These are phyloP conservation scores for Hirtodrosophila cameraria DNA, from an alignment of 2,888 invertebrate species.

Conservation along the genomic window DNA sequence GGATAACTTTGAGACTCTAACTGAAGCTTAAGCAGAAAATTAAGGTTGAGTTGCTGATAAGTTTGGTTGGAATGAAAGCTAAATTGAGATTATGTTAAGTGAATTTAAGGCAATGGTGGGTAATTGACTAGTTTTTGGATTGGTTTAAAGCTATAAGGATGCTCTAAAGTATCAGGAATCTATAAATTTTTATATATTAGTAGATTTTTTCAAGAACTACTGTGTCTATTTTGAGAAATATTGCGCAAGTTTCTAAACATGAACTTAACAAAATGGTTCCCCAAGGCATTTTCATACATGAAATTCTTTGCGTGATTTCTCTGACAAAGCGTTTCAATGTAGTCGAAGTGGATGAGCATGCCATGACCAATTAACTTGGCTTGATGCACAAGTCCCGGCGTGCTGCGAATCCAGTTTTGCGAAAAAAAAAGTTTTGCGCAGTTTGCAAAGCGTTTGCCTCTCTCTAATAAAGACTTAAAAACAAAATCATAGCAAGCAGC, in stretches of 20 bases:
- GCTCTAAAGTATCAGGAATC: too few relatives aligned
- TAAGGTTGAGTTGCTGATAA: too few relatives aligned
- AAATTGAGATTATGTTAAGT: neutral
- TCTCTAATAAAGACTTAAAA: conserved; percentile 68
- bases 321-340: conserved; percentile 45
- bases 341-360: conserved; percentile 51
- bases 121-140: too few relatives aligned
- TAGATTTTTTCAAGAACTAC: too few relatives aligned
- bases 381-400: conserved; percentile 40
- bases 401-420: conserved; percentile 57
- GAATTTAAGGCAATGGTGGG: neutral
- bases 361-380: conserved; percentile 72
- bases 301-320: conserved; percentile 42
- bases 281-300: neutral
- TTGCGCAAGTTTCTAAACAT: neutral
- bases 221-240: too few relatives aligned
- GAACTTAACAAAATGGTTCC: conserved; percentile 21
- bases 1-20: too few relatives aligned
- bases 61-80: conserved; percentile 14
- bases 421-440: too few relatives aligned
- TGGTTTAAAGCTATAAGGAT: too few relatives aligned
- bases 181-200: too few relatives aligned
- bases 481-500: conserved; percentile 57
- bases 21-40: too few relatives aligned
- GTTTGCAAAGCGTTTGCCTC: conserved; percentile 24